A percentile compares a stretch with the other conserved stretches of the same genome.
These are phyloP conservation scores for Patella pellucida DNA, from an alignment of 2,888 invertebrate species.

Conservation along the genomic window DNA sequence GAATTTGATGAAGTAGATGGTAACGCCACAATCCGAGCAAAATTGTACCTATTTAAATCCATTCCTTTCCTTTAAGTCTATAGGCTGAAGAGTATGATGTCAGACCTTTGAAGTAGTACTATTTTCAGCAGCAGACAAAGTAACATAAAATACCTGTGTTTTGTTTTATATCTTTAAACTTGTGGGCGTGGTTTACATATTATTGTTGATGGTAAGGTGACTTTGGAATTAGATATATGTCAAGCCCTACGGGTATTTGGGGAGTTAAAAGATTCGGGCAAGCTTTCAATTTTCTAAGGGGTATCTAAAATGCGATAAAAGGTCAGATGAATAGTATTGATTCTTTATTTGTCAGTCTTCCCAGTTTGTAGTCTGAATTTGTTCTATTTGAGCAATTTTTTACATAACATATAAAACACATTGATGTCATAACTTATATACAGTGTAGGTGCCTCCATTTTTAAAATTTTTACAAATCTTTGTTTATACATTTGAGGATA, in stretches of 20 bases:
- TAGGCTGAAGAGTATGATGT: no score
- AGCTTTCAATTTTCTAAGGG: not conserved
- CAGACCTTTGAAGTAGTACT: no score
- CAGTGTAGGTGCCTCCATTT: not conserved
- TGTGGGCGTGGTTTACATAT: not conserved
- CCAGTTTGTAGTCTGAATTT: not conserved
- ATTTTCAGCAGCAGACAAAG: no score
- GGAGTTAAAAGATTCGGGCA: slow-evolving; percentile 5
- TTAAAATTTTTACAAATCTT: no score
- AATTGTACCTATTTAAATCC: no score
- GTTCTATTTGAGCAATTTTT: not conserved
- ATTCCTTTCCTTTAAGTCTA: no score
- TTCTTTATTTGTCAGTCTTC: not conserved
- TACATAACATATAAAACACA: not conserved
- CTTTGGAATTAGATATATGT: slow-evolving; percentile 5
- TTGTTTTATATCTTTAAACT: not conserved
- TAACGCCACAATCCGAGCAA: no score
- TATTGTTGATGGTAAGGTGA: slow-evolving; percentile 4
- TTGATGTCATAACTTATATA: slow-evolving; percentile 3
- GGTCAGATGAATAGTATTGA: slow-evolving; percentile 5
- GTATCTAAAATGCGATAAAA: slow-evolving; percentile 1
- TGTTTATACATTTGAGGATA: no score
- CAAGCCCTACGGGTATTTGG: not conserved
- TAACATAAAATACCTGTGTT: no score
- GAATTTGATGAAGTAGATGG: no score